These are phyloP conservation scores for Trididemnum miniatum DNA, from an alignment of 23 tunicate genomes.

Conservation along the genomic window DNA sequence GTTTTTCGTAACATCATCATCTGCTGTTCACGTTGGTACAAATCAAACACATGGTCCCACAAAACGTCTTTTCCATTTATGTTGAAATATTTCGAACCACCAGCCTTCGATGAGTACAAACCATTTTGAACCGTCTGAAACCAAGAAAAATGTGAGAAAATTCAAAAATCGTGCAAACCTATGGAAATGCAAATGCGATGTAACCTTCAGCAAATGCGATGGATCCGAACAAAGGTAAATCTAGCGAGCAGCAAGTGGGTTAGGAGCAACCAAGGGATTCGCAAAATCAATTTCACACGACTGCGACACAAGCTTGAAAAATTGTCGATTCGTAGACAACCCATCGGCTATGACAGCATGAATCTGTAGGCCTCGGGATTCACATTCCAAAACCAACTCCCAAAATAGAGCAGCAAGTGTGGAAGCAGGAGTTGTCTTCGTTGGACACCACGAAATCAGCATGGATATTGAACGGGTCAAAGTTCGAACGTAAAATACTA, in stretches of 20 bases:
- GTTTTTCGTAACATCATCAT: too few species aligned
- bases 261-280: constrained; percentile 5
- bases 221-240: constrained; percentile 29
- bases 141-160: too few species aligned
- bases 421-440: constrained; percentile 21
- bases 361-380: constrained; percentile 8
- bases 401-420: constrained; percentile 23
- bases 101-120: too few species aligned
- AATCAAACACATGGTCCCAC: too few species aligned
- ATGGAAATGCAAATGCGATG: too few species aligned
- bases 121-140: too few species aligned
- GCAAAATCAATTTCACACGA: neutral
- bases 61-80: too few species aligned
- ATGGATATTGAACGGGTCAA: neutral
- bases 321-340: constrained; percentile 27
- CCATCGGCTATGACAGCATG: constrained; percentile 42
- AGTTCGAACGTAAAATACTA: constrained; percentile 34
- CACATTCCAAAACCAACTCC: constrained; percentile 32
- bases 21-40: too few species aligned
- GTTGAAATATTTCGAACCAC: too few species aligned
- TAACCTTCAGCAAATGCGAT: constrained; percentile 25
- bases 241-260: neutral
- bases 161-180: too few species aligned
- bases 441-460: constrained; percentile 31
- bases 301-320: constrained; percentile 34